Conservation (phyloP, 2,888 invertebrate species). For the Tuberolachnus salignus region DNA sequence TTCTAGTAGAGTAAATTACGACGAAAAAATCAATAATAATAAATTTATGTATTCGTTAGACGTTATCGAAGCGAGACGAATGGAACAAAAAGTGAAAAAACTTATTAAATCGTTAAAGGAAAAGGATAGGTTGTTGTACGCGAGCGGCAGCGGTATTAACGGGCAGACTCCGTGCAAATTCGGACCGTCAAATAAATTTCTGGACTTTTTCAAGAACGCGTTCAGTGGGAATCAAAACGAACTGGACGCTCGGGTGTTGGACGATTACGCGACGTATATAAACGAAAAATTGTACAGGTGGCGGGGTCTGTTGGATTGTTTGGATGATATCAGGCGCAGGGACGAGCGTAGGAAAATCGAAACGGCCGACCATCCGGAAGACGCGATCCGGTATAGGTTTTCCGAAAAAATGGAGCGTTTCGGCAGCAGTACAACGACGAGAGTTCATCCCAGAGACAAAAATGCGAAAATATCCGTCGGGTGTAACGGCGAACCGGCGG, state of each 20-base stretch:
- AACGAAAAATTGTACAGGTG: conserved; percentile 14
- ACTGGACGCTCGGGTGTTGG: conserved; percentile 4
- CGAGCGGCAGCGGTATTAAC: not conserved
- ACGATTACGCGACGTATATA: not conserved
- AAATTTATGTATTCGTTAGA: not conserved
- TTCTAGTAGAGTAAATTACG: not conserved
- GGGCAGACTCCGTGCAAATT: not conserved
- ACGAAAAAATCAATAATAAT: not conserved
- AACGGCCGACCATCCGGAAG: not conserved
- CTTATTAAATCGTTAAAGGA: conserved; percentile 29
- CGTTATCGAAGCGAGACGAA: not conserved
- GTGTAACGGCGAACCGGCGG: not conserved
- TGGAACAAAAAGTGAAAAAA: conserved; percentile 31
- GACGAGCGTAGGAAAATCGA: not conserved
- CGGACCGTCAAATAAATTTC: conserved; percentile 23
- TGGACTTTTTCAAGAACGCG: conserved; percentile 27
- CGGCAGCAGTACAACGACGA: not conserved
- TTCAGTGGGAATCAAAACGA: conserved; percentile 21
- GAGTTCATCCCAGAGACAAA: not conserved
- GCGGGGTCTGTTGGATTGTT: conserved; percentile 10
- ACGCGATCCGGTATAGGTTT: conserved; percentile 7
- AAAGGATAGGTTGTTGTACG: not conserved
- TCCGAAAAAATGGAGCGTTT: not conserved
- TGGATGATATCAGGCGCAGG: conserved; percentile 19
- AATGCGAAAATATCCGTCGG: not conserved